Evolutionary conservation across 1,140 invertebrate genomes (phyloP).

Genomic region (Platorchestia sp.): DNA sequence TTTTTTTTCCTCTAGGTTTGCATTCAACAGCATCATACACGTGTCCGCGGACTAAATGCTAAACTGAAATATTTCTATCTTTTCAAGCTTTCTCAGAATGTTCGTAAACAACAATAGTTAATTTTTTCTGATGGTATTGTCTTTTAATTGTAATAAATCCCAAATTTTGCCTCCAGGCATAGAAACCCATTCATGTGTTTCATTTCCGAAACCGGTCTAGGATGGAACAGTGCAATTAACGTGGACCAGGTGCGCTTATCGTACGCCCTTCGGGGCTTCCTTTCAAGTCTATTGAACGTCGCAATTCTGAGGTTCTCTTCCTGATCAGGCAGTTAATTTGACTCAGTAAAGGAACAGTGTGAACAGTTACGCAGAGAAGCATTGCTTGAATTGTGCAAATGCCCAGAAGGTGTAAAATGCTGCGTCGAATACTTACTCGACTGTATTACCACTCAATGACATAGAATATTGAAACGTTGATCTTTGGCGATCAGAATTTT

Average conservation of each 20-base stretch:
- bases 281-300: background rate
- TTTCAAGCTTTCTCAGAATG: no score
- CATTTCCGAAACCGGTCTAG: background rate
- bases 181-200: background rate
- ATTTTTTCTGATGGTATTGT: background rate
- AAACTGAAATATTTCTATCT: background rate
- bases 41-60: background rate
- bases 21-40: background rate
- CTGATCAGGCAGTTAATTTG: background rate
- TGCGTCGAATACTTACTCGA: no score
- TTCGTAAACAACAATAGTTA: background rate
- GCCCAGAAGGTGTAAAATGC: no score
- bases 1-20: background rate
- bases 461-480: no score
- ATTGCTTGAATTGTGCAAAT: no score
- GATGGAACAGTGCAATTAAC: background rate
- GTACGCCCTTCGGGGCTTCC: background rate
- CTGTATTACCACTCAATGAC: no score
- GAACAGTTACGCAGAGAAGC: no score
- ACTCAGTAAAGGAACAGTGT: no score
- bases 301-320: background rate
- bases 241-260: background rate
- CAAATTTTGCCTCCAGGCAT: background rate
- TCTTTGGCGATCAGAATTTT: no score
- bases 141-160: background rate